Evolutionary conservation across 2,797 vertebrate species (phyloP).

Genomic region (Muscicapa striata): DNA sequence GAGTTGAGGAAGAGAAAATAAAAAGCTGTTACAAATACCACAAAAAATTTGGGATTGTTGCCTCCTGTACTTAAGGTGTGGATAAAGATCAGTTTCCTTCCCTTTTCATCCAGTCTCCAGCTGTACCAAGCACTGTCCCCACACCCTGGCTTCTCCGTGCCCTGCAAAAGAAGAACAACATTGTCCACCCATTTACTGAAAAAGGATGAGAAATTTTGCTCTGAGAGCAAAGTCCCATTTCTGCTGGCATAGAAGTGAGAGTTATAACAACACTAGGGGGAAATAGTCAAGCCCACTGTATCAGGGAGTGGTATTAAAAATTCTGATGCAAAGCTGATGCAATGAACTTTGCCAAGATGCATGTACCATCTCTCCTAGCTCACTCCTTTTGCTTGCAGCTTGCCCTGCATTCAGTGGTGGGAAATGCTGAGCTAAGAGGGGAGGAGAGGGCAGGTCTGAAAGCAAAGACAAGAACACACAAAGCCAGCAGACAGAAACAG

Average conservation of each 20-base stretch:
- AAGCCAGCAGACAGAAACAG: background rate
- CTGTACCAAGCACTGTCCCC: background rate
- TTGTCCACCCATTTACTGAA: background rate
- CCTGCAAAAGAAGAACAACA: background rate
- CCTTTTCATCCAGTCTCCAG: background rate
- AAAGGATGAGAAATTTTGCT: conserved; percentile 13
- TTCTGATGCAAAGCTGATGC: conserved; percentile 34
- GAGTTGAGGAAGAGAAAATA: background rate
- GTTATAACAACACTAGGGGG: background rate
- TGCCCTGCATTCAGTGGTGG: background rate
- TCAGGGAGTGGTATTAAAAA: conserved; percentile 7
- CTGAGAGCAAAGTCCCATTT: conserved; percentile 6
- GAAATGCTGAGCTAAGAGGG: background rate
- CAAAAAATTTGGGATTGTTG: background rate
- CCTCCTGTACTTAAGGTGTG: background rate
- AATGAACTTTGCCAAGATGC: background rate
- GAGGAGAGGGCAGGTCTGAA: background rate
- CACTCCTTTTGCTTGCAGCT: background rate
- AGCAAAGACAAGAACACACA: background rate
- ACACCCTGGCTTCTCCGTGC: background rate
- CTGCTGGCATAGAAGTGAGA: background rate
- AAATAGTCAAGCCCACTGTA: background rate
- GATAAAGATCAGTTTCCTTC: background rate
- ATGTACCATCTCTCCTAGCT: background rate
- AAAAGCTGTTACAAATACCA: background rate